phyloP scores from a whole-genome alignment of 2,113 vertebrate genomes.

The Azemiops feae region DNA sequence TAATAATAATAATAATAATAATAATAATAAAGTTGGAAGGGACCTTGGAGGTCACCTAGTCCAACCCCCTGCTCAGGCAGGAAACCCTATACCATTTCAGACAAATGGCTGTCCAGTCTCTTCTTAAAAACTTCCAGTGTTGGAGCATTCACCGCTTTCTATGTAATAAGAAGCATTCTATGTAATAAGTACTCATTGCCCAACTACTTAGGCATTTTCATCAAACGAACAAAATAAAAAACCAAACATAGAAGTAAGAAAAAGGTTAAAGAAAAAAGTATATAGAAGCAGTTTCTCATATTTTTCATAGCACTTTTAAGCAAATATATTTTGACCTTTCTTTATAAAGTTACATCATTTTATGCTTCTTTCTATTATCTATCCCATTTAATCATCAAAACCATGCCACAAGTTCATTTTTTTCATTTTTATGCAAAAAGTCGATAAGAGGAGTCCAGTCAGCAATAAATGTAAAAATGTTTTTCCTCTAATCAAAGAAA shows the following conservation, averaged over 20 bases:
- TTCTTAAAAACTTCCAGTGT: no score
- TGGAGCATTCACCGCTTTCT: no score
- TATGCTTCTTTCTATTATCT: background rate
- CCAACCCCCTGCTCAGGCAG: no score
- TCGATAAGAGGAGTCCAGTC: background rate
- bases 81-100: no score
- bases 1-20: no score
- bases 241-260: background rate
- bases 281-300: background rate
- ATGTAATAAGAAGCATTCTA: background rate
- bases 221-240: background rate
- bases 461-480: background rate
- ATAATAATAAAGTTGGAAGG: no score
- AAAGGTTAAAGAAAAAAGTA: background rate
- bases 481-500: background rate
- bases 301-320: background rate
- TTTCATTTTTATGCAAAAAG: background rate
- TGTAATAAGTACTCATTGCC: background rate
- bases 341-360: background rate
- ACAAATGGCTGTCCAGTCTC: no score
- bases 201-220: background rate
- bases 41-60: no score
- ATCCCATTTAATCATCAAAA: background rate
- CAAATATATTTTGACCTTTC: background rate
- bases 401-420: background rate